Conservation (phyloP, 2,113 vertebrate genomes). For the Rutilus rutilus region DNA sequence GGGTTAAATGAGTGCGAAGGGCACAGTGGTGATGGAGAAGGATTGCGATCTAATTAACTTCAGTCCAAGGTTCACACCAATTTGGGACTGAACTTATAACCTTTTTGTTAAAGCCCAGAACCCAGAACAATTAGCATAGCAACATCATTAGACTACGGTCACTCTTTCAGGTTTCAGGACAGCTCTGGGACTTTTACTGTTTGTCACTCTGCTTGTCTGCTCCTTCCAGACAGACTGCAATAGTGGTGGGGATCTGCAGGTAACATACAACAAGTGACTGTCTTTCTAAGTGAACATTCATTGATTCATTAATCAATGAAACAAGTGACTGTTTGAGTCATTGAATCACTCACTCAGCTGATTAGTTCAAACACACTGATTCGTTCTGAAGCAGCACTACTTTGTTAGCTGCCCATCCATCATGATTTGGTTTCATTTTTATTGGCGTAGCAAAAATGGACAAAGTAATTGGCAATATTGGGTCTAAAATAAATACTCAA, state of each 20-base stretch:
- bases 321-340: background rate
- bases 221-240: background rate
- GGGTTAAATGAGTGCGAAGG: slow-evolving; percentile 21
- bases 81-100: slow-evolving; percentile 29
- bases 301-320: background rate
- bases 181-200: background rate
- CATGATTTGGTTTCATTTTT: background rate
- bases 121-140: slow-evolving; percentile 21
- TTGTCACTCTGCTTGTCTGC: background rate
- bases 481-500: background rate
- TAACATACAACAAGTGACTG: background rate
- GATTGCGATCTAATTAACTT: slow-evolving; percentile 28
- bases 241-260: background rate
- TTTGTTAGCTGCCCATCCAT: background rate
- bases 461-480: background rate
- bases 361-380: background rate
- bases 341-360: background rate
- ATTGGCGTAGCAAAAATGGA: background rate
- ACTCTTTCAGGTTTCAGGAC: slow-evolving; percentile 1
- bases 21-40: slow-evolving; percentile 1
- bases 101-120: slow-evolving; percentile 3
- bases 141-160: slow-evolving; percentile 18
- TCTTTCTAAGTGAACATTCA: background rate
- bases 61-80: slow-evolving; percentile 6
- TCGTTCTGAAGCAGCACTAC: too few relatives aligned